A percentile compares a stretch with the other conserved stretches of the same genome.
Evolutionary conservation across 2,113 vertebrate species (phyloP).

Genomic region (Chionodraco myersi): DNA sequence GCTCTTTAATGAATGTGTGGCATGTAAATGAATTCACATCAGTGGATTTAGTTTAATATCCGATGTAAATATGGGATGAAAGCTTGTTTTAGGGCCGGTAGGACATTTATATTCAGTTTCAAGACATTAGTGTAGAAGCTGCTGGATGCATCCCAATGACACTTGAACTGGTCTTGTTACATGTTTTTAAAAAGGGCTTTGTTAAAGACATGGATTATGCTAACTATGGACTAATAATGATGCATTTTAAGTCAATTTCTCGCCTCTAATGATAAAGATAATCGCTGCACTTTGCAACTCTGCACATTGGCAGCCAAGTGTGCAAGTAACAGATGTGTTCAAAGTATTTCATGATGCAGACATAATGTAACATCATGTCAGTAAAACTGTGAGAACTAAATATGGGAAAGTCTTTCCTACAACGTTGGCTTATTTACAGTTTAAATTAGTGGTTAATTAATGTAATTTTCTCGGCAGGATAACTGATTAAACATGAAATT

Average conservation of each 20-base stretch:
- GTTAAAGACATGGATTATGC: not conserved
- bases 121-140: conserved; percentile 13
- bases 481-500: not conserved
- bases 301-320: not conserved
- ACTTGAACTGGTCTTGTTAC: conserved; percentile 10
- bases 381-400: too few relatives aligned
- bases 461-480: not conserved
- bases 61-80: not conserved
- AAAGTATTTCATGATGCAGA: not conserved
- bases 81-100: not conserved
- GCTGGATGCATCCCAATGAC: conserved; percentile 2
- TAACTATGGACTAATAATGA: not conserved
- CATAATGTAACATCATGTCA: not conserved
- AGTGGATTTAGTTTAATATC: not conserved
- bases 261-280: not conserved
- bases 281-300: not conserved
- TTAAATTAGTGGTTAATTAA: not conserved
- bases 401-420: not conserved
- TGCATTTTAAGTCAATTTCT: conserved; percentile 7
- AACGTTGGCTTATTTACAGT: conserved; percentile 3
- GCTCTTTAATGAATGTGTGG: conserved; percentile 3
- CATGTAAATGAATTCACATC: conserved; percentile 1
- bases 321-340: not conserved
- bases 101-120: conserved; percentile 2
- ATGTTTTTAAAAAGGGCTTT: conserved; percentile 1